Base-by-base conservation (phyloP, 2,888 invertebrate species). In the Noctua fimbriata region DNA sequence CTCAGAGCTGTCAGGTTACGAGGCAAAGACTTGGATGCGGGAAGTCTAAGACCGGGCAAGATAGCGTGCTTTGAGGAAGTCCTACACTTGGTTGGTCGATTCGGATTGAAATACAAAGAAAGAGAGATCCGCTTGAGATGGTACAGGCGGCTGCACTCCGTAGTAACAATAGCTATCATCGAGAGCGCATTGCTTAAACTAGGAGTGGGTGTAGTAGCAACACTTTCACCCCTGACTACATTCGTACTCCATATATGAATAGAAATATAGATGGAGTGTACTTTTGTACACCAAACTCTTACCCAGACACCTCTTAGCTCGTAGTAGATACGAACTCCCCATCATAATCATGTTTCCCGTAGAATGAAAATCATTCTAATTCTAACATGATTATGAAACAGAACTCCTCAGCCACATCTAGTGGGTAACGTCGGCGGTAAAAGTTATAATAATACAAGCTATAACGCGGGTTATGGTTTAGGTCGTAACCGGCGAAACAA, bases 381-480 rank as follows among this genome's bases (percentile, higher is more conserved):
- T n/a, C n/a, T n/a, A n/a, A n/a, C n/a, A n/a, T n/a, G n/a, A n/a
- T 1, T 14, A n/a, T 1, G 44, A 21, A 44, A 58, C 32, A 58
- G 18, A 47, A 18, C 0, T 32, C 76, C 4, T 21, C 21, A 36
- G 47, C 60, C 91, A 2, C 86, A 89, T 95, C 95, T 88, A 94
- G 90, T 0, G 0, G 7, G 1, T n/a, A 0, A 16, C 89, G 52
- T 52, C 69, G 78, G 76, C 16, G 79, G 78, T 79, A 86, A 81
- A 89, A 92, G 95, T 94, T 95, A 95, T 94, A 95, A 95, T 95
- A 95, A 95, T 94, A 95, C 94, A 94, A 93, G 94, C 92, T 93
- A 93, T 95, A 95, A 94, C 94, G 91, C 92, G 91, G 92, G 95
- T 95, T 94, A 95, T 94, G 94, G 93, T 90, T 91, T 89, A 91